Base-by-base conservation (phyloP, 1,140 invertebrate species). In the Aethina tumida region DNA sequence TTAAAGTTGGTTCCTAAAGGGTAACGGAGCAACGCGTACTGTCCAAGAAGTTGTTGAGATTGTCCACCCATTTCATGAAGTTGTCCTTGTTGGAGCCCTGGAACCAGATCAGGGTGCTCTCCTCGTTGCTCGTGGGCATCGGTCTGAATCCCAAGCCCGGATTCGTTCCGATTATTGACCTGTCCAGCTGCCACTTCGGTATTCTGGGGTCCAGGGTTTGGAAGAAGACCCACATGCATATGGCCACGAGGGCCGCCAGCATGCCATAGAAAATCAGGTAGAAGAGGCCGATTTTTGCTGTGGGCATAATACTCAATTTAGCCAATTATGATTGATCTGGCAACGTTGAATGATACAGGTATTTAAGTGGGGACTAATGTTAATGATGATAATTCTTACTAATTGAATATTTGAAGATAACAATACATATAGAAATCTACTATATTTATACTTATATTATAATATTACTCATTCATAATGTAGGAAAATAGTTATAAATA, bases 51-150 rank as follows among this genome's bases (percentile, higher is more conserved):
- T 64, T 64, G 40, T 80, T 74, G 39, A 90, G 70, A 60, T 81
- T 76, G 20, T 71, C 66, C 33, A 77, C 75, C 88, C 88, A 93
- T 47, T 81, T 74, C 45, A 79, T 69, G 57, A 77, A 81, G 53
- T 86, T 88, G 30, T 81, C 79, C 53, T 76, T 68, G 47, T 86
- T 79, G 43, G 75, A 78, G 45, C 79, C 76, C 62, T 80, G 81
- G 70, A 92, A 94, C 80, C 89, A 90, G 59, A 97, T 89, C 36
- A 97, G 73, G 29, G 92, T 94, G 59, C 87, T 92, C 60, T 93
- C 89, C 52, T 92, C 81, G 65, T 92, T 90, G 39, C 77, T 77
- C 47, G 83, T 79, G 21, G 92, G 91, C 77, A 90, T 87, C 34
- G 93, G 92, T 54, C 91, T 71, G 69, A 95, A 97, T 47, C 91